phyloP scores from a whole-genome alignment of 2,888 invertebrate species.

The Folsomia manolachei region DNA sequence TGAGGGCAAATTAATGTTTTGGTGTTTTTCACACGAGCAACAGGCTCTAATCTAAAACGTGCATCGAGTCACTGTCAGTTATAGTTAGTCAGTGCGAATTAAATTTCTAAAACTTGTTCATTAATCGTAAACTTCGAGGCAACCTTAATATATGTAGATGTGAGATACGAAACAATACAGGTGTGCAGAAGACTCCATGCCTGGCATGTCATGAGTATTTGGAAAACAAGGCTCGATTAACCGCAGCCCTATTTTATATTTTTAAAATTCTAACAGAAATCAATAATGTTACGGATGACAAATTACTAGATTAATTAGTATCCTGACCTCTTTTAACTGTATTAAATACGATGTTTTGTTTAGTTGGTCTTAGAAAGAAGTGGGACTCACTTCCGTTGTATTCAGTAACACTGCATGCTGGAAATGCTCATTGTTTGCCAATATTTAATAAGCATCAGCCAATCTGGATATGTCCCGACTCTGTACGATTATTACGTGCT shows the following conservation, averaged over 20 bases:
- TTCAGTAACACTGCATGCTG: not conserved
- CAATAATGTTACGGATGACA: not conserved
- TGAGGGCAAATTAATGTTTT: not conserved
- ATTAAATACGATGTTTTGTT: not conserved
- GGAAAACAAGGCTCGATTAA: too few relatives aligned
- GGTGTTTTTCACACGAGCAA: not conserved
- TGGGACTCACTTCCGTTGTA: not conserved
- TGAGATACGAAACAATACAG: too few relatives aligned
- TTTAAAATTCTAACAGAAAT: not conserved
- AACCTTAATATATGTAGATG: not conserved
- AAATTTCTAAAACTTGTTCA: constrained; percentile 16
- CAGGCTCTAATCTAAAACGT: not conserved
- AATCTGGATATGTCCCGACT: not conserved
- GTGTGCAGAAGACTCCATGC: too few relatives aligned
- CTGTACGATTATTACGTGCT: not conserved
- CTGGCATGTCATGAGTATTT: too few relatives aligned
- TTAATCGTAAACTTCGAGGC: not conserved
- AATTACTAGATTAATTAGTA: not conserved
- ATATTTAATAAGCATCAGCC: not conserved
- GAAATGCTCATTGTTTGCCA: not conserved
- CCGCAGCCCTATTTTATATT: not conserved
- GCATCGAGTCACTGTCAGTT: constrained; percentile 16
- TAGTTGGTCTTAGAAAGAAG: not conserved
- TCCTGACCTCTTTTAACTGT: not conserved
- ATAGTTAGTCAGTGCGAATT: constrained; percentile 9